Conservation (phyloP, 1,140 invertebrate species). For the Drosophila sproati region DNA sequence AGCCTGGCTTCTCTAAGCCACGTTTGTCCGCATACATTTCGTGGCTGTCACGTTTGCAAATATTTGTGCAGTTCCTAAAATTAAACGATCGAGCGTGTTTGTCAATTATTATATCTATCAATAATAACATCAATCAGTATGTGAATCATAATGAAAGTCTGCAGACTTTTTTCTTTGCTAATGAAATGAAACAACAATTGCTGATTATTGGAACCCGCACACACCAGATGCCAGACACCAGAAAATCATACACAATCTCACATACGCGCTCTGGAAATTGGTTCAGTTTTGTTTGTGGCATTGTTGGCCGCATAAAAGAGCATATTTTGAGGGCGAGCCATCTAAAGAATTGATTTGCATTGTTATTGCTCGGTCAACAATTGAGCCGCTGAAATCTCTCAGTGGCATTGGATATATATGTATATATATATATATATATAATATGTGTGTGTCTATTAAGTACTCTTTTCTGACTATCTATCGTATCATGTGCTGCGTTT, state of each 20-base stretch:
- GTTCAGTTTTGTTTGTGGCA: constrained; percentile 39
- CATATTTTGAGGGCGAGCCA: constrained; percentile 58
- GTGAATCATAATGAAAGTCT: constrained; percentile 68
- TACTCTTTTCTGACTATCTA: constrained; percentile 17
- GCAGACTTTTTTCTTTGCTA: constrained; percentile 68
- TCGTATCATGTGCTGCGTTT: constrained; percentile 29
- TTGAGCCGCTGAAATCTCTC: constrained; percentile 61
- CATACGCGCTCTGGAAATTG: constrained; percentile 23
- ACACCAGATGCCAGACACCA: constrained; percentile 7
- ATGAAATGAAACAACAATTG: constrained; percentile 72
- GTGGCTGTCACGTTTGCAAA: constrained; percentile 69
- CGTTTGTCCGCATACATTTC: constrained; percentile 78
- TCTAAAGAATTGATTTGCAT: constrained; percentile 74
- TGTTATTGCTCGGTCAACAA: constrained; percentile 71
- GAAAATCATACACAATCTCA: constrained; percentile 6
- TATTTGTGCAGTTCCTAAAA: constrained; percentile 70
- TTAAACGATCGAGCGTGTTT: constrained; percentile 35
- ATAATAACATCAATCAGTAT: constrained; percentile 55
- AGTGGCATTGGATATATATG: constrained; percentile 46
- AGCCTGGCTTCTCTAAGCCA: constrained; percentile 67
- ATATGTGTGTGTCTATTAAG: not conserved
- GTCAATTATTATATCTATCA: constrained; percentile 34
- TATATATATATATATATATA: constrained; percentile 3
- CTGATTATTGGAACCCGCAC: constrained; percentile 48
- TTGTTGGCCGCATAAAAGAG: constrained; percentile 51